Evolutionary conservation across 2,888 invertebrate species (phyloP).

Genomic region (Yponomeuta plumbellus): DNA sequence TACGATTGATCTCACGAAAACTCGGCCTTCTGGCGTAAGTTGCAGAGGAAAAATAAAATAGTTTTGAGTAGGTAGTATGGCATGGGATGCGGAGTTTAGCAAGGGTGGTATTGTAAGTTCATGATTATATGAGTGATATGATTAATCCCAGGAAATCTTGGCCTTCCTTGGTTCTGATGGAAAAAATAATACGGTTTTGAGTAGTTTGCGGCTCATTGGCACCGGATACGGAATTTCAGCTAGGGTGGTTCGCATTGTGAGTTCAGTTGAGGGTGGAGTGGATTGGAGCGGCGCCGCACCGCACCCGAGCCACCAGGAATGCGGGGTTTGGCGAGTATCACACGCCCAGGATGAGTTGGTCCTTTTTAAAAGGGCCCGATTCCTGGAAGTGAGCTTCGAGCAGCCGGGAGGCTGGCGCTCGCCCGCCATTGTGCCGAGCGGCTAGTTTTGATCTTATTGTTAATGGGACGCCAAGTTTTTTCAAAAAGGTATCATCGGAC

Average conservation of each 20-base stretch:
- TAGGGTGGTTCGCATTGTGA: background rate
- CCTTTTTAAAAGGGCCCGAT: conserved; percentile 67
- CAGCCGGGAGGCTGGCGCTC: conserved; percentile 60
- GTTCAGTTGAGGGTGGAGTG: conserved; percentile 8
- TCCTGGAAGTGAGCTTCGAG: conserved; percentile 65
- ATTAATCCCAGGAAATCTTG: no score
- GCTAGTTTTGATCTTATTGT: conserved; percentile 77
- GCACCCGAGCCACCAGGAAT: conserved; percentile 41
- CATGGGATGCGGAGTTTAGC: no score
- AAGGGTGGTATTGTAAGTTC: background rate
- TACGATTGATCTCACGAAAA: background rate
- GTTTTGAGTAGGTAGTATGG: background rate
- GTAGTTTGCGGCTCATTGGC: background rate
- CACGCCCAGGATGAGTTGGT: conserved; percentile 70
- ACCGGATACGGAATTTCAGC: background rate
- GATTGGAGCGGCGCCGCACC: background rate
- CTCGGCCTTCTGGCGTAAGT: background rate
- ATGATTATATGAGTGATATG: no score
- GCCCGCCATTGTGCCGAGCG: conserved; percentile 68
- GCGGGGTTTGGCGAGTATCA: conserved; percentile 59
- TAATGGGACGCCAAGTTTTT: conserved; percentile 76
- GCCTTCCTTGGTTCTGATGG: no score
- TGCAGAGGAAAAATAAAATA: background rate
- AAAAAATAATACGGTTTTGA: background rate
- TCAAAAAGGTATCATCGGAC: conserved; percentile 70